These are phyloP conservation scores for Channallabes apus DNA, from an alignment of 2,797 vertebrate species.

Conservation along the genomic window DNA sequence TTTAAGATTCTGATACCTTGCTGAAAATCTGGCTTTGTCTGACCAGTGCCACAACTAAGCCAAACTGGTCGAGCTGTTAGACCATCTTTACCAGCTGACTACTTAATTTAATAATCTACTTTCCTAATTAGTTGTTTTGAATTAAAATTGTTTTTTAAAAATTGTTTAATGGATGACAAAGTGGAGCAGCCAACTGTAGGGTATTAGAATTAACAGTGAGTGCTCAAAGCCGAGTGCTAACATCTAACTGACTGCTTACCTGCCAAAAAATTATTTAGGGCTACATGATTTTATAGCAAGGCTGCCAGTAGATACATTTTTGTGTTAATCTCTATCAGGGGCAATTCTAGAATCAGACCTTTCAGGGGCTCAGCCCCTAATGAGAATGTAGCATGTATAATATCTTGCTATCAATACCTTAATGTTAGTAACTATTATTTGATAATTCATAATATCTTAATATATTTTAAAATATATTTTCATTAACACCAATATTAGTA, in stretches of 20 bases:
- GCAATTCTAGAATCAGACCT: too few relatives aligned
- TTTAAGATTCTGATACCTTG: not conserved
- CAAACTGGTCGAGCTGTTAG: not conserved
- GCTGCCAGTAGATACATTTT: too few relatives aligned
- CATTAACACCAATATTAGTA: too few relatives aligned
- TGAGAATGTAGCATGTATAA: too few relatives aligned
- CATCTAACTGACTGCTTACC: not conserved
- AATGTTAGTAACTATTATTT: too few relatives aligned
- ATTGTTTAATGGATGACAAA: not conserved
- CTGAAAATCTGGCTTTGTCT: not conserved
- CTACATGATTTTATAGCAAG: not conserved
- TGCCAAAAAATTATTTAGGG: not conserved
- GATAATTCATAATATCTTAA: too few relatives aligned
- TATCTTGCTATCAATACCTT: too few relatives aligned
- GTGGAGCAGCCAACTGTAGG: not conserved
- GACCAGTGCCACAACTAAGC: not conserved
- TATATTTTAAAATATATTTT: too few relatives aligned
- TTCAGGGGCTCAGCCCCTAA: too few relatives aligned
- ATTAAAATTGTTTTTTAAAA: not conserved
- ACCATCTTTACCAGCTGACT: not conserved
- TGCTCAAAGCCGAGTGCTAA: not conserved
- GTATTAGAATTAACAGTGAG: not conserved
- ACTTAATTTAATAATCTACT: not conserved
- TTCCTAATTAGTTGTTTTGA: not conserved
- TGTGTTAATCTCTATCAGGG: too few relatives aligned